Evolutionary conservation across 2,113 vertebrate genomes (phyloP).

Genomic region (Camelus dromedarius): DNA sequence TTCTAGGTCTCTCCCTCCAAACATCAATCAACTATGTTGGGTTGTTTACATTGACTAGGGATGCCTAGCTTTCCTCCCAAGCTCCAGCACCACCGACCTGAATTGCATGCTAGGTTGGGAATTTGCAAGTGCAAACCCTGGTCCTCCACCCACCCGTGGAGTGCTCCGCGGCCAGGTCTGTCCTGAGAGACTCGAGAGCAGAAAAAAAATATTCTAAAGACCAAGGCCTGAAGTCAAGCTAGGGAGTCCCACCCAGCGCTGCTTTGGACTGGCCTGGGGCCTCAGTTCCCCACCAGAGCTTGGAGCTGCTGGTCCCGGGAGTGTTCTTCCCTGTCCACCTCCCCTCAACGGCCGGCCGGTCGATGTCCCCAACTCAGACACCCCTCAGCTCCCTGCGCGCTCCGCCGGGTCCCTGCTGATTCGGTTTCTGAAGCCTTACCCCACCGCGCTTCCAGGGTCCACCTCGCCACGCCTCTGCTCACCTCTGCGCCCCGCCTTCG

Average conservation of each 20-base stretch:
- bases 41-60: background rate
- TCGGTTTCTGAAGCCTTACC: accelerated
- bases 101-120: background rate
- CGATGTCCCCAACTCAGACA: background rate
- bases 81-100: background rate
- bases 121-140: background rate
- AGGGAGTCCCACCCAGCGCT: background rate
- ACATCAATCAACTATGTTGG: background rate
- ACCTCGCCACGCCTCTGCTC: accelerated
- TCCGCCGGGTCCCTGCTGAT: too few relatives aligned
- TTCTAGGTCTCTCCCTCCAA: background rate
- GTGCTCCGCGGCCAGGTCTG: background rate
- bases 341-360: accelerated
- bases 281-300: background rate
- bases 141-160: too few relatives aligned
- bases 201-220: background rate
- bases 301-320: accelerated
- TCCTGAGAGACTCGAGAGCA: too few relatives aligned
- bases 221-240: background rate
- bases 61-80: background rate
- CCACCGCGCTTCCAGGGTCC: accelerated
- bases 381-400: background rate
- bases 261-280: background rate
- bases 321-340: accelerated
- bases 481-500: too few relatives aligned